Conservation (phyloP, 2,888 invertebrate genomes). For the Vanessa cardui region DNA sequence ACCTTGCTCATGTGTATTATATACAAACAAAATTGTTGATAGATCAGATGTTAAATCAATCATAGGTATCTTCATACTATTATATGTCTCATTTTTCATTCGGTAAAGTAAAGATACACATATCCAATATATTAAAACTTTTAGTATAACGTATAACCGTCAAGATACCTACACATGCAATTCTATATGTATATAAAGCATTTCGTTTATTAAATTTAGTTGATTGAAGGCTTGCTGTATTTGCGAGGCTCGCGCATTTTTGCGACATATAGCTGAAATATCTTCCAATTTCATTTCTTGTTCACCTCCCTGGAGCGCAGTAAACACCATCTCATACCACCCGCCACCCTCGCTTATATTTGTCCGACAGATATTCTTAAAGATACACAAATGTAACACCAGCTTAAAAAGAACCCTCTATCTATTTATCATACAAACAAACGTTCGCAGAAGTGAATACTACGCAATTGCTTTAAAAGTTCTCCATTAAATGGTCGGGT, state of each 20-base stretch:
- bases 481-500: conserved; percentile 54
- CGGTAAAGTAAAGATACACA: too few relatives aligned
- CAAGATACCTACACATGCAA: background rate
- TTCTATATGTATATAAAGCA: background rate
- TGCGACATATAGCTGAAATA: conserved; percentile 77
- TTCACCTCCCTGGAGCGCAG: conserved; percentile 76
- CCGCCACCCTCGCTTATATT: conserved; percentile 57
- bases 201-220: conserved; percentile 45
- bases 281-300: conserved; percentile 80
- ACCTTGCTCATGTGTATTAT: background rate
- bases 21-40: background rate
- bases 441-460: conserved; percentile 7
- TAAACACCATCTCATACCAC: conserved; percentile 69
- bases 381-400: conserved; percentile 55
- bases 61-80: background rate
- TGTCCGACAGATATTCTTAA: conserved; percentile 75
- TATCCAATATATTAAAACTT: too few relatives aligned
- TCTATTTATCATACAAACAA: conserved; percentile 27
- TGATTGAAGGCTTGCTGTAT: conserved; percentile 31
- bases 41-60: background rate
- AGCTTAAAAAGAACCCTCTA: conserved; percentile 31
- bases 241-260: conserved; percentile 39
- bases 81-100: too few relatives aligned
- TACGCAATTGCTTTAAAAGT: conserved; percentile 23
- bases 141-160: too few relatives aligned